Conservation (phyloP, 2,113 vertebrate genomes). For the Poeciliopsis turrubarensis region DNA sequence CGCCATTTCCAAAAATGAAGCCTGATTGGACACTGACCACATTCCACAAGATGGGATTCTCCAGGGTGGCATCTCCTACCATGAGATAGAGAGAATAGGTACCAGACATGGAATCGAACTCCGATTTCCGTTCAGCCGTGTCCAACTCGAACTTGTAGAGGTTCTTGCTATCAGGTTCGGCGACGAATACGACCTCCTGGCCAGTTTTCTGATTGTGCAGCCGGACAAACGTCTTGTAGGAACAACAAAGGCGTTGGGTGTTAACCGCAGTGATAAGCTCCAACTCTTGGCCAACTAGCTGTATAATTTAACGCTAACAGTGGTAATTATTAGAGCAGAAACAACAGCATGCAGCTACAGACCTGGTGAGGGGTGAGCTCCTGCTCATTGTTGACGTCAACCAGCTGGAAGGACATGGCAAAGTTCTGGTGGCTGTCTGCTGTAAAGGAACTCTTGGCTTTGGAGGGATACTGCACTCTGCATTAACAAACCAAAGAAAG, state of each 20-base stretch:
- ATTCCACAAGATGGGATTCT: slow-evolving; percentile 97
- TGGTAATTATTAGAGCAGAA: neutral
- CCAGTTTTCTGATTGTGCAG: slow-evolving; percentile 97
- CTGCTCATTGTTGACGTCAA: slow-evolving; percentile 91
- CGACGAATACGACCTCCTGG: slow-evolving; percentile 98
- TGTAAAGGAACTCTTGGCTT: slow-evolving; percentile 89
- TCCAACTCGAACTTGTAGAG: slow-evolving; percentile 98
- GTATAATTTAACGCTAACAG: neutral
- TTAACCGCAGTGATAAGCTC: neutral
- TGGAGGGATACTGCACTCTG: slow-evolving; percentile 93
- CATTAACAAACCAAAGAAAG: slow-evolving; percentile 44
- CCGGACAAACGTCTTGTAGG: slow-evolving; percentile 90
- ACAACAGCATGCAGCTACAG: neutral
- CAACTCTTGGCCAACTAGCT: neutral
- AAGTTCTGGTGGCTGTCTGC: slow-evolving; percentile 99
- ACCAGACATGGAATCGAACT: slow-evolving; percentile 96
- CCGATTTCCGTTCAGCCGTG: slow-evolving; percentile 90
- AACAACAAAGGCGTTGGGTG: neutral
- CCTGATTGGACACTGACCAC: slow-evolving; percentile 83
- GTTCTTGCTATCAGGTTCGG: slow-evolving; percentile 94
- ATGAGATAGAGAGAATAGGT: slow-evolving; percentile 94
- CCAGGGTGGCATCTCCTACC: slow-evolving; percentile 95
- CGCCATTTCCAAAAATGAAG: neutral
- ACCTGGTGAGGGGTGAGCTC: slow-evolving; percentile 98
- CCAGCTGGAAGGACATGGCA: slow-evolving; percentile 93